A percentile compares a stretch with the other conserved stretches of the same genome.
These are phyloP conservation scores for Athalia cordata DNA, from an alignment of 2,888 invertebrate species.

Conservation along the genomic window DNA sequence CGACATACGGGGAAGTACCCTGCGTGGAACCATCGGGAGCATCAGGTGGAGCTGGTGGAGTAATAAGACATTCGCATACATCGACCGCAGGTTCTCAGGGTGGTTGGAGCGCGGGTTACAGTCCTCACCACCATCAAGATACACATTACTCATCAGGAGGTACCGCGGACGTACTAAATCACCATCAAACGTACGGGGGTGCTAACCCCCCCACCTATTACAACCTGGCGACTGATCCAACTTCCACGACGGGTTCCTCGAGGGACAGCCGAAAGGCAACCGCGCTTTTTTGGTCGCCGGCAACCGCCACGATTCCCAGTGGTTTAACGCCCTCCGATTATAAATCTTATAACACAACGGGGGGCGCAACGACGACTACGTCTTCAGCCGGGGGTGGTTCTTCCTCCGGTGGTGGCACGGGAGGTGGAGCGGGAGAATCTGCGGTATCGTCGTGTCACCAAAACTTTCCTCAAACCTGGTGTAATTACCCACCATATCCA, in stretches of 20 bases:
- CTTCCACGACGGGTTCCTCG: conserved; percentile 74
- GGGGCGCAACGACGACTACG: conserved; percentile 78
- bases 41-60: conserved; percentile 79
- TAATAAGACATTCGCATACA: conserved; percentile 83
- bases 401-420: conserved; percentile 70
- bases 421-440: conserved; percentile 67
- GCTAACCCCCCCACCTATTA: conserved; percentile 84
- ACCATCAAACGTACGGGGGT: conserved; percentile 80
- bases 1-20: conserved; percentile 70
- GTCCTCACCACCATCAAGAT: conserved; percentile 76
- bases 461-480: conserved; percentile 83
- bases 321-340: conserved; percentile 75
- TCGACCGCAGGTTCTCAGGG: conserved; percentile 74
- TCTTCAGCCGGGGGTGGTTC: conserved; percentile 78
- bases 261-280: conserved; percentile 78
- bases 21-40: conserved; percentile 75
- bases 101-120: conserved; percentile 80
- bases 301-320: conserved; percentile 73
- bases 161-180: conserved; percentile 77
- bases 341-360: conserved; percentile 75
- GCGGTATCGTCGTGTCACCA: conserved; percentile 80
- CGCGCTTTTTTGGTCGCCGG: conserved; percentile 82
- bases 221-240: conserved; percentile 79
- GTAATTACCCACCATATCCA: conserved; percentile 82
- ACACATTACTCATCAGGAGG: conserved; percentile 71